Evolutionary conservation across 2,113 vertebrate genomes (phyloP).

Genomic region (Tragelaphus scriptus): DNA sequence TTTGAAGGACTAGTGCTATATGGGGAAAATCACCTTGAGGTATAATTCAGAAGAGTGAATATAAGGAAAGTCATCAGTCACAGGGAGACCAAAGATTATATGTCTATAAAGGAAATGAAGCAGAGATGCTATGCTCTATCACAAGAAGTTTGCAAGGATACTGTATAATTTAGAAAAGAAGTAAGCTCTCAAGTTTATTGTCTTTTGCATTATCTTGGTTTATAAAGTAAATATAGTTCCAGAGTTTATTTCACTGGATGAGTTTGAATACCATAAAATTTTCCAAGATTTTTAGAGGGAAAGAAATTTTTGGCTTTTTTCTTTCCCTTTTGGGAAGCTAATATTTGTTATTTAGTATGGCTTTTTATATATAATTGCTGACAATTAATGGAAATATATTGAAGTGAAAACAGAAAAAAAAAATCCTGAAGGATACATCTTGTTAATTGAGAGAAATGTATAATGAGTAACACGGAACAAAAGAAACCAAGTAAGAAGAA

Average conservation of each 20-base stretch:
- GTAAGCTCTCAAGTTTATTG: not conserved
- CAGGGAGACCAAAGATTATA: not conserved
- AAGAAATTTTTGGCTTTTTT: not conserved
- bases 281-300: not conserved
- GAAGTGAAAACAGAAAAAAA: not conserved
- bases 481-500: not conserved
- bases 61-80: not conserved
- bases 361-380: not conserved
- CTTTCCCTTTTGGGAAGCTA: not conserved
- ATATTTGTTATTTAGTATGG: not conserved
- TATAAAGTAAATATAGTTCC: not conserved
- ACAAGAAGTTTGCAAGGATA: not conserved
- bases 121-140: not conserved
- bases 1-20: not conserved
- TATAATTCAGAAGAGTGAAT: not conserved
- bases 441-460: not conserved
- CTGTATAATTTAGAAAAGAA: not conserved
- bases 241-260: not conserved
- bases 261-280: not conserved
- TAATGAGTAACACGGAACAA: not conserved
- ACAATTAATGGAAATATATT: not conserved
- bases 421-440: not conserved
- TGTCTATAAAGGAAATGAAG: not conserved
- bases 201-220: not conserved
- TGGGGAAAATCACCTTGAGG: not conserved